Evolutionary conservation across 1,140 invertebrate genomes (phyloP).

Genomic region (Araneus ventricosus): DNA sequence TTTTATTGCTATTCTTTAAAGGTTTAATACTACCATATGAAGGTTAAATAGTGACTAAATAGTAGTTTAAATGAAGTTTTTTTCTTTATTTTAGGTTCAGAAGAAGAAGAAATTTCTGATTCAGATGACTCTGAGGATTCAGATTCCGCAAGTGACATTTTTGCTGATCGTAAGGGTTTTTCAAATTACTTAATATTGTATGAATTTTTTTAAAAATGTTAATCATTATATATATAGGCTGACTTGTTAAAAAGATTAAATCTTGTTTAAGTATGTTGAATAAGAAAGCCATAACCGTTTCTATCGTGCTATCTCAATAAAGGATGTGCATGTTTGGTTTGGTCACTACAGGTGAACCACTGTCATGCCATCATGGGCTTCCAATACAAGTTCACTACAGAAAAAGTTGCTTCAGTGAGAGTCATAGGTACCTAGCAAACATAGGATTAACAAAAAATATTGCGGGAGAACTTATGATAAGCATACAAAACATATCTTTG

Average conservation of each 20-base stretch:
- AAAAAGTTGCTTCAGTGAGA: too few relatives aligned
- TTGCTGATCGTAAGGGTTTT: neutral
- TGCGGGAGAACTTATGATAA: too few relatives aligned
- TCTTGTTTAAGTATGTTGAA: neutral
- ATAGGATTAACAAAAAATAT: too few relatives aligned
- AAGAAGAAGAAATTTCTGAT: conserved; percentile 55
- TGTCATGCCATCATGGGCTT: too few relatives aligned
- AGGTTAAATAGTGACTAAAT: neutral
- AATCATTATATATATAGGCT: neutral
- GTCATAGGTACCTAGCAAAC: too few relatives aligned
- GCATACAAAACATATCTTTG: too few relatives aligned
- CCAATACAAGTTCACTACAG: too few relatives aligned
- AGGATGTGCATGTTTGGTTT: neutral
- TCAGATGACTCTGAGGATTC: conserved; percentile 54
- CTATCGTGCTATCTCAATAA: too few relatives aligned
- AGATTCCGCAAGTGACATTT: conserved; percentile 67
- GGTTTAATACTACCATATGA: too few relatives aligned
- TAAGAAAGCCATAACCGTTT: too few relatives aligned
- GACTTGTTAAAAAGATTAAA: neutral
- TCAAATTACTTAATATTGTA: neutral
- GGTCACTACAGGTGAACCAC: too few relatives aligned
- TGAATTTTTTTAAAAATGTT: neutral
- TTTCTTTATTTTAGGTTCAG: conserved; percentile 65
- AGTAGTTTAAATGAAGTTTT: neutral
- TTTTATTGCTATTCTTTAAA: neutral